Evolutionary conservation across 2,797 vertebrate genomes (phyloP).

Genomic region (Anas georgica): DNA sequence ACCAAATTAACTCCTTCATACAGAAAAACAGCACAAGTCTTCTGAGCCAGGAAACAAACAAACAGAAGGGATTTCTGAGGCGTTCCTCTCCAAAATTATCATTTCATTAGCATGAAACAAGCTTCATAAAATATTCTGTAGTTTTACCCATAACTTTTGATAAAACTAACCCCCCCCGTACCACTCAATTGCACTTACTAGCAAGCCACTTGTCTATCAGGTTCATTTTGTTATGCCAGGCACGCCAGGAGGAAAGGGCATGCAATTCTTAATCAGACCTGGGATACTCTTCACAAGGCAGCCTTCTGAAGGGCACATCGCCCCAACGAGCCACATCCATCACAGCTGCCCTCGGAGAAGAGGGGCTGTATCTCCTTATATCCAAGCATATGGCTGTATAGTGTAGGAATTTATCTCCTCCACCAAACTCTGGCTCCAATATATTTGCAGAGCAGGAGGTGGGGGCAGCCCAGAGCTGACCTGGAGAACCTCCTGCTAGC

Average conservation of each 20-base stretch:
- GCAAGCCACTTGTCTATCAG: constrained; percentile 18
- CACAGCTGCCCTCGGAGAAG: background rate
- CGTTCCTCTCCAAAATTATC: background rate
- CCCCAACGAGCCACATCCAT: background rate
- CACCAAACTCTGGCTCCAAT: background rate
- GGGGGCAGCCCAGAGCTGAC: background rate
- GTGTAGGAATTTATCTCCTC: background rate
- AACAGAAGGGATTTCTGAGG: constrained; percentile 28
- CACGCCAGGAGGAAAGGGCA: background rate
- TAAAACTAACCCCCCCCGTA: constrained; percentile 21
- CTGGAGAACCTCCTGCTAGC: background rate
- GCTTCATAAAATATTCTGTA: constrained; percentile 27
- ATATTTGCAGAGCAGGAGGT: background rate
- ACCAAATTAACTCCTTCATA: background rate
- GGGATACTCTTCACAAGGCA: background rate
- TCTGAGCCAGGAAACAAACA: constrained; percentile 27
- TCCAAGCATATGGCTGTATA: background rate
- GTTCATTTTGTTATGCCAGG: background rate
- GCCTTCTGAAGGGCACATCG: background rate
- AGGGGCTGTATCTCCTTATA: background rate
- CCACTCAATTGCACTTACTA: constrained; percentile 49
- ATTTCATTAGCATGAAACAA: constrained; percentile 12
- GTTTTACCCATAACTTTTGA: constrained; percentile 30
- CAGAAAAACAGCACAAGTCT: background rate
- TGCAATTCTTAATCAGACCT: constrained; percentile 25